Base-by-base conservation (phyloP, 2,888 invertebrate species). In the Caenorhabditis sp. region DNA sequence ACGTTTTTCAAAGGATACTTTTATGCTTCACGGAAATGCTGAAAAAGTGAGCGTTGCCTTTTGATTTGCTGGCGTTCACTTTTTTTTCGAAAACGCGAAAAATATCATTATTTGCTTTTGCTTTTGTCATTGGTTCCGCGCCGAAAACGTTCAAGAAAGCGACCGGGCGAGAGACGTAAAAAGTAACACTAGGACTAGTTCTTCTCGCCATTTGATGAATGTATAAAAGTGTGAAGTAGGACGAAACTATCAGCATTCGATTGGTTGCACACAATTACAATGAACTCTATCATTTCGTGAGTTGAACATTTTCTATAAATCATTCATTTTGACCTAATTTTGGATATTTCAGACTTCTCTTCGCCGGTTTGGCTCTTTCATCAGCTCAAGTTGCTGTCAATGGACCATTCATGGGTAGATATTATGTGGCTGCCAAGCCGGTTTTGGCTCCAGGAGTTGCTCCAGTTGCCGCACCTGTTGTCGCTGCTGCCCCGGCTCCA, bases 361-460 rank as follows among this genome's bases (percentile, higher is more conserved):
- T 75, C 68, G 66, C 78, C 59, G 69, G 75, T 37, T 62, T 78
- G 58, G 75, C 75, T 23, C 69, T 78, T 61, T 66, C 78, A n/a
- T 69, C 69, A 31, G 78, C 76, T 31, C 78, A 78, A 58, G 65
- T 78, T 17, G 79, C 77, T 21, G 67, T 75, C 60, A 76, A 79
- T 59, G 76, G 79, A 36, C 79, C 79, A 55, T 79, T 77, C 72
- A 51, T 70, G 54, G 79, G 79, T 59, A 62, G 79, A 12, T 79
- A 79, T 68, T 79, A 77, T 62, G 77, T 76, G n/a, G 69, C 76
- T 17, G 76, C 79, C 10, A 77, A 76, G 69, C 76, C 79, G 53
- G 73, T 79, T 21, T 62, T 79, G 37, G 77, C 79, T 27, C 72
- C 76, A 50, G 79, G 77, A 62, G 58, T 76, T 53, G 76, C 76